A percentile compares a stretch with the other conserved stretches of the same genome.
phyloP scores from a whole-genome alignment of 2,888 invertebrate species.

The Melipona bicolor region DNA sequence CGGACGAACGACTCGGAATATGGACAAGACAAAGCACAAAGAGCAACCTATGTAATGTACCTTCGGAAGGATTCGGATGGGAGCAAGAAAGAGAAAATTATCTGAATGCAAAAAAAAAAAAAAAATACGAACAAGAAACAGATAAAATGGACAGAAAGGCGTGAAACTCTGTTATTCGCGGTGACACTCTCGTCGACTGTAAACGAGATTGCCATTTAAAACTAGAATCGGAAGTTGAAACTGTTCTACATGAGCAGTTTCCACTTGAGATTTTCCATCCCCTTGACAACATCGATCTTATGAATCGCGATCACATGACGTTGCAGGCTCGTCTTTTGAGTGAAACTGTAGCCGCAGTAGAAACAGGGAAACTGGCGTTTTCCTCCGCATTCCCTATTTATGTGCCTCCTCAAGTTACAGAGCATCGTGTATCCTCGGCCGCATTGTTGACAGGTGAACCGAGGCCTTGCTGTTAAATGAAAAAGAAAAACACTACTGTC shows the following conservation, averaged over 20 bases:
- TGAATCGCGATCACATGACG: conserved; percentile 82
- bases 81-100: no score
- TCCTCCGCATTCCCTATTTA: conserved; percentile 82
- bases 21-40: not conserved
- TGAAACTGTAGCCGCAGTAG: conserved; percentile 79
- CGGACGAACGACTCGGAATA: no score
- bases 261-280: conserved; percentile 48
- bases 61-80: not conserved
- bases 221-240: not conserved
- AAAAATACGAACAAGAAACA: no score
- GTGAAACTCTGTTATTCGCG: no score
- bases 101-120: no score
- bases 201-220: not conserved
- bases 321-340: conserved; percentile 80
- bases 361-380: conserved; percentile 80
- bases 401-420: conserved; percentile 78
- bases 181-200: not conserved
- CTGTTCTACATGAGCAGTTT: conserved; percentile 22
- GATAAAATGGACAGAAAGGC: no score
- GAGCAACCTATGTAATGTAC: not conserved
- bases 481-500: conserved; percentile 54
- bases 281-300: conserved; percentile 65
- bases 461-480: conserved; percentile 69
- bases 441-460: conserved; percentile 74
- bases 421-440: conserved; percentile 74